Evolutionary conservation across 2,888 invertebrate species (phyloP), one percentile per base, ranked within the genome.

Genomic region (Atrina japonica): DNA sequence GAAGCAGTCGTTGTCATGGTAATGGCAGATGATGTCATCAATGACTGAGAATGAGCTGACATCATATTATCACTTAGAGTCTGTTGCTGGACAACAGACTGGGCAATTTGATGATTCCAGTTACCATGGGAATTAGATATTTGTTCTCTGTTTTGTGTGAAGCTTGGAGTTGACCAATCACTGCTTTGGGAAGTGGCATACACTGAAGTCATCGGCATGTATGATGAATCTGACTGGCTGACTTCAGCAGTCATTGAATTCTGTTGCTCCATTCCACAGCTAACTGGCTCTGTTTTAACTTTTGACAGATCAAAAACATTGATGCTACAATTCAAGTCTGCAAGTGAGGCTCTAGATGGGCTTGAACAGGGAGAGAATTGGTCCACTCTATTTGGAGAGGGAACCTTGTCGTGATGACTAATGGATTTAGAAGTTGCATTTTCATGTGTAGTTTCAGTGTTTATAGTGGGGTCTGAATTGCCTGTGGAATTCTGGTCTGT

Each of bases 401-500:
- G 61, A 21, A 43, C 21, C 2, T 47, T 47, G 7, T 52, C 52
- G 5, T 52, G 52, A 9, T 25, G 52, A 11, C 21, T 21, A 23
- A 27, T 47, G 49, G 61, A 49, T 29, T 21, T 27, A 49, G 61
- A 30, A 23, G 18, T 30, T 47, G 49, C n/a, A 30, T 30, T 29
- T 21, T 49, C 43, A 16, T 52, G 11, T 11, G 5, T 35, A 11
- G 11, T 35, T 5, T 35, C 35, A 35, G 35, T 7, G 35, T 5
- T 35, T 35, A 35, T 7, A 11, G 5, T 35, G 5, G 35, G 11
- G 23, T 45, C 49, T 27, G 18, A 27, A 61, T 30, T 61, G 47
- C 47, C 30, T 21, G 47, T 47, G 47, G 47, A 27, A 35, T 30
- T 49, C 11, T 18, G 18, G n/a, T 79, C 82, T 67, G 63, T 68